Evolutionary conservation across 2,888 invertebrate species (phyloP), one percentile per base, ranked within the genome.

Genomic region (Leptarthrus brevirostris): DNA sequence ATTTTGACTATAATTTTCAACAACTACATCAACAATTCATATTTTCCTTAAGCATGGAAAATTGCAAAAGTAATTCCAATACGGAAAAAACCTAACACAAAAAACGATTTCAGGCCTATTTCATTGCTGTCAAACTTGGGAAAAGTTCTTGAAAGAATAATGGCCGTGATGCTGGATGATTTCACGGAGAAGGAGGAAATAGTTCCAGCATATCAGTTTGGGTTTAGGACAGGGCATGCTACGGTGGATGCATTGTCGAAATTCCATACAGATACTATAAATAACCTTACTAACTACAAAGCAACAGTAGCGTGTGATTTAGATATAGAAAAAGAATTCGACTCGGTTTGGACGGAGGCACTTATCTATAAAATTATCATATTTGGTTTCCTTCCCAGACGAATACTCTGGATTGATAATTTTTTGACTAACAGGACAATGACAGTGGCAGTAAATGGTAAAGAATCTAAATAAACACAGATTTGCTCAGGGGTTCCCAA

Each of bases 81-180:
- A 12, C 40, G 10, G 3, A 40, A 40, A 40, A 58, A n/a, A 3
- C 12, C 20, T 1, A 34, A 58, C 3, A 10, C 14, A 6, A 18
- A 18, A 10, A 34, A 20, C 2, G 22, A 58, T 5, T 58, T 18
- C 24, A 58, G 34, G 18, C 58, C 58, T 14, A 58, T 58, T 2
- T 58, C 58, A n/a, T 14, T 58, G 2, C 20, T 58, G 5, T 58
- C 58, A 3, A 58, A 58, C n/a, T 4, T 58, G 2, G 58, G 58
- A n/a, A 58, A 58, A 12, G 3, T 58, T 16, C 14, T 58, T 3
- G 58, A 58, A 58, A 30, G 12, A 34, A 30, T 58, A 24, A 30
- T 58, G 3, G n/a, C 58, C 2, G 20, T n/a, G 8, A 14, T 14
- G 12, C 6, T 58, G 3, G 58, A 58, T 8, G 16, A 30, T 6